These are phyloP conservation scores for Lasioglossum vierecki DNA, from an alignment of 2,888 invertebrate species.

Conservation along the genomic window DNA sequence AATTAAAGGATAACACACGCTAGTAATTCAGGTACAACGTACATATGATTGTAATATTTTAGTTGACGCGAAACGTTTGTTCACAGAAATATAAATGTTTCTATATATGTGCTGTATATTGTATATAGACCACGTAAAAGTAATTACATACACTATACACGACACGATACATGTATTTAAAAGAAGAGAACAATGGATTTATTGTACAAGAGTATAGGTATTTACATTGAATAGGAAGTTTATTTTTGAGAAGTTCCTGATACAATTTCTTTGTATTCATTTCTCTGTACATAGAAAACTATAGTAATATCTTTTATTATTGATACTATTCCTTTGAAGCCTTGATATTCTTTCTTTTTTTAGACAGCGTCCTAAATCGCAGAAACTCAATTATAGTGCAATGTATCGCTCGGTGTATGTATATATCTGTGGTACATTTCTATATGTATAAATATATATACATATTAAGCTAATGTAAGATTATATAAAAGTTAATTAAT, in stretches of 20 bases:
- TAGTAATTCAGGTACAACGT: slow-evolving; percentile 36
- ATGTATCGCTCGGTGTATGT: background rate
- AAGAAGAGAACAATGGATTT: slow-evolving; percentile 14
- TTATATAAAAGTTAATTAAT: slow-evolving; percentile 28
- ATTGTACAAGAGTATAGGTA: background rate
- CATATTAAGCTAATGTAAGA: slow-evolving; percentile 20
- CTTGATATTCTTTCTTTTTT: background rate
- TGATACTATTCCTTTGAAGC: background rate
- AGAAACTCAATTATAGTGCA: slow-evolving; percentile 3
- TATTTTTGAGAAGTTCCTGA: background rate
- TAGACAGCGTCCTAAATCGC: background rate
- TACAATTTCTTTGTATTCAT: background rate
- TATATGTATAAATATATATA: slow-evolving; percentile 13
- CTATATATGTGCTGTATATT: slow-evolving; percentile 25
- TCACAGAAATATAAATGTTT: slow-evolving; percentile 34
- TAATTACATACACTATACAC: slow-evolving; percentile 15
- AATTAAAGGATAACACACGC: slow-evolving; percentile 41
- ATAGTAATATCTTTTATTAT: background rate
- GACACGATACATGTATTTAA: slow-evolving; percentile 23
- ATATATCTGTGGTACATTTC: slow-evolving; percentile 19
- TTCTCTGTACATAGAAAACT: background rate
- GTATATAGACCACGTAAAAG: slow-evolving; percentile 29
- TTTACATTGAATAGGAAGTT: background rate
- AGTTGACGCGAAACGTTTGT: slow-evolving; percentile 13
- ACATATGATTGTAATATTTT: slow-evolving; percentile 28